phyloP scores from a whole-genome alignment of 2,797 vertebrate genomes.

The Enteromius thamalakanensis region DNA sequence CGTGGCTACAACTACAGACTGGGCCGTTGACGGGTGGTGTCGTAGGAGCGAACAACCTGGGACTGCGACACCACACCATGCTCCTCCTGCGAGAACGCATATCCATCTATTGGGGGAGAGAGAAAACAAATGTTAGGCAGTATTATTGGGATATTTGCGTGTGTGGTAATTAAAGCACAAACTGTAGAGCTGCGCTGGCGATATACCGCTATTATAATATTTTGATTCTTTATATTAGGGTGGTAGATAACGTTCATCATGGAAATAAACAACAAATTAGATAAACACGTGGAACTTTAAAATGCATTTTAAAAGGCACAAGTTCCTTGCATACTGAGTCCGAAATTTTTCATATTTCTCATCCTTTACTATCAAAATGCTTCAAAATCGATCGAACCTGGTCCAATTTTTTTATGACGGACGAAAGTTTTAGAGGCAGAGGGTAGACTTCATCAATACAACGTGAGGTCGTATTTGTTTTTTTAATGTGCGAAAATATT shows the following conservation, averaged over 20 bases:
- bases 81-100: constrained; percentile 99
- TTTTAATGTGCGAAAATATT: no score
- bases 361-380: no score
- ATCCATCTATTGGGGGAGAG: constrained; percentile 83
- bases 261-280: no score
- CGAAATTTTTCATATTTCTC: no score
- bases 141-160: background rate
- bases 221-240: no score
- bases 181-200: background rate
- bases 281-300: background rate
- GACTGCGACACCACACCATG: constrained; percentile 96
- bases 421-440: no score
- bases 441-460: no score
- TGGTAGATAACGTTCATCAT: no score
- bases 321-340: no score
- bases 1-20: constrained; percentile 78
- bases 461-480: no score
- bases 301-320: background rate
- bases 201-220: background rate
- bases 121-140: background rate
- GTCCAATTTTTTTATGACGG: no score
- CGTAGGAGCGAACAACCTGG: constrained; percentile 94
- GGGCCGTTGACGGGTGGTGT: constrained; percentile 90
- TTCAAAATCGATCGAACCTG: no score
- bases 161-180: background rate